These are phyloP conservation scores for Andrena bicolor DNA, from an alignment of 2,888 invertebrate species.

Conservation along the genomic window DNA sequence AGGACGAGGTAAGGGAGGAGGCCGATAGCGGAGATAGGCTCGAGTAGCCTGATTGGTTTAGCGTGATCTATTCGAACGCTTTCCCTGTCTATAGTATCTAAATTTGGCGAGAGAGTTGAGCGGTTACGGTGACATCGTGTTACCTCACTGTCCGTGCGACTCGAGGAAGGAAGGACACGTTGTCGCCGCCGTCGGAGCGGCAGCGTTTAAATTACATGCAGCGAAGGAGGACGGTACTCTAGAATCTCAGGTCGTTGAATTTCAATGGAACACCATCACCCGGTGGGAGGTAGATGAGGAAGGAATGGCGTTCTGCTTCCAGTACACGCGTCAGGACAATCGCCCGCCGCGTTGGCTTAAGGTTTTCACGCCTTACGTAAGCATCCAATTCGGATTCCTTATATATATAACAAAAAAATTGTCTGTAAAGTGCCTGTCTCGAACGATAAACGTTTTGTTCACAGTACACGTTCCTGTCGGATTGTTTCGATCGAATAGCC, in stretches of 20 bases:
- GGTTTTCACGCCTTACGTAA: conserved; percentile 95
- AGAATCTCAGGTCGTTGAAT: conserved; percentile 92
- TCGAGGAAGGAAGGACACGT: conserved; percentile 95
- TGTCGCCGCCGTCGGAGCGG: conserved; percentile 89
- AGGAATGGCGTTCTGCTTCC: conserved; percentile 95
- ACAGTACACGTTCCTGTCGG: conserved; percentile 95
- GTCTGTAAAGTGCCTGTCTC: background rate
- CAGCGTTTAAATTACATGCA: conserved; percentile 91
- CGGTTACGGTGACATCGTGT: conserved; percentile 97
- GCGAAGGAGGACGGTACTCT: conserved; percentile 93
- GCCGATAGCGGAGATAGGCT: background rate
- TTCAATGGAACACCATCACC: conserved; percentile 93
- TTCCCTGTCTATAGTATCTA: conserved; percentile 87
- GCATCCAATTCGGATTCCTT: conserved; percentile 79
- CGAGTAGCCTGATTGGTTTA: background rate
- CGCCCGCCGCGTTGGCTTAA: conserved; percentile 94
- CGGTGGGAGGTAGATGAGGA: conserved; percentile 97
- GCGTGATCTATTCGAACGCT: background rate
- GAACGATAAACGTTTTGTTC: conserved; percentile 50
- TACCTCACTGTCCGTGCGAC: conserved; percentile 97
- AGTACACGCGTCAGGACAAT: conserved; percentile 92
- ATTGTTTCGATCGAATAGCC: conserved; percentile 98
- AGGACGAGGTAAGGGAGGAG: conserved; percentile 88
- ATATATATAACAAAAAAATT: background rate
- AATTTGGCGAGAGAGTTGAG: conserved; percentile 93